phyloP scores from a whole-genome alignment of 2,888 invertebrate species.

The Meloe dianella region DNA sequence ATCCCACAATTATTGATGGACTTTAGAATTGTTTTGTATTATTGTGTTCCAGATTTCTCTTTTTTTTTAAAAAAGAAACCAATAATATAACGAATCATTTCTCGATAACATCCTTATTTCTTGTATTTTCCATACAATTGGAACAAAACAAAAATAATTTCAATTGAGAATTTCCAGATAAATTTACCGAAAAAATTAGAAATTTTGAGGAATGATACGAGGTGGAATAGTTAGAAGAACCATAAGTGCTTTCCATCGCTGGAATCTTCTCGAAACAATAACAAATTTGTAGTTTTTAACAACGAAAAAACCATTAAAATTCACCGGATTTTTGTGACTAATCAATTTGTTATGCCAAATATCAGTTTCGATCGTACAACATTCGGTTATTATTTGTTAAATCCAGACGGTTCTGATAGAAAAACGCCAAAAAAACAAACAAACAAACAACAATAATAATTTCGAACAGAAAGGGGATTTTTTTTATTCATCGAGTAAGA shows the following conservation, averaged over 20 bases:
- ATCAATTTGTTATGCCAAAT: background rate
- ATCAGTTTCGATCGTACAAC: too few species aligned
- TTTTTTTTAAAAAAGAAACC: background rate
- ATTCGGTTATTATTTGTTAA: background rate
- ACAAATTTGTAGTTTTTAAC: background rate
- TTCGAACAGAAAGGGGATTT: too few species aligned
- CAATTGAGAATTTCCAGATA: background rate
- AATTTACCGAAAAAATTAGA: too few species aligned
- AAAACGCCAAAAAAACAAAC: too few species aligned
- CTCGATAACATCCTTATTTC: background rate
- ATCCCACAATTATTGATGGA: conserved; percentile 7
- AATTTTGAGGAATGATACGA: too few species aligned
- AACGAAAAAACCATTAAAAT: too few species aligned
- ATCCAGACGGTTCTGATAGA: too few species aligned
- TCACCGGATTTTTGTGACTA: background rate
- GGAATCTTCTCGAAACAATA: background rate
- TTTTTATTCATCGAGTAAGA: too few species aligned
- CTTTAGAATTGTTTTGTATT: conserved; percentile 10
- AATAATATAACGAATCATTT: background rate
- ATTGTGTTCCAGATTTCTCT: conserved; percentile 5
- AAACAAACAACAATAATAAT: too few species aligned
- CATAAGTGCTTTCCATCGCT: background rate
- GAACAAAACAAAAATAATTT: background rate
- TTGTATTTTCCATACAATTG: background rate
- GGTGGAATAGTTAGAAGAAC: background rate